phyloP scores from a whole-genome alignment of 2,113 vertebrate genomes.

The Catharus fuscescens region DNA sequence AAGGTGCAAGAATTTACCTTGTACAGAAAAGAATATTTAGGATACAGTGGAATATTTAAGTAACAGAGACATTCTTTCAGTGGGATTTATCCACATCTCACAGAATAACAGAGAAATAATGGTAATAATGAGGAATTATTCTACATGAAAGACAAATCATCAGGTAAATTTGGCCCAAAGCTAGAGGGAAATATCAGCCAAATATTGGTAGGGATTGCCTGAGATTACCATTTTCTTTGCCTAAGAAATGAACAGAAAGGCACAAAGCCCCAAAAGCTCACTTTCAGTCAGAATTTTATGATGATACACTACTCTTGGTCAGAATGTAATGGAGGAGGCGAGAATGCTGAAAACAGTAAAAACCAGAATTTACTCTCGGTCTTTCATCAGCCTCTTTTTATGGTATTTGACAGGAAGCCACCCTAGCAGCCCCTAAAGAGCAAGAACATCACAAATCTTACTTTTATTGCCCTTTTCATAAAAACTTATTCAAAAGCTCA shows the following conservation, averaged over 20 bases:
- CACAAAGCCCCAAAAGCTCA: neutral
- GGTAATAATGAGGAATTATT: neutral
- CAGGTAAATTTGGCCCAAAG: neutral
- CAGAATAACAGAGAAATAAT: neutral
- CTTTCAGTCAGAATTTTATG: neutral
- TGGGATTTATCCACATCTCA: neutral
- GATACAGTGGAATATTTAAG: neutral
- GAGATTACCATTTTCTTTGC: neutral
- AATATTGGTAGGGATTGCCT: neutral
- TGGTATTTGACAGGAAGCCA: slow-evolving; percentile 22
- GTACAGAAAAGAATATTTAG: neutral
- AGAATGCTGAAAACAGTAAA: neutral
- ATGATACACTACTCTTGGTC: neutral
- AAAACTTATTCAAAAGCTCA: neutral
- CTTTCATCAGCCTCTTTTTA: neutral
- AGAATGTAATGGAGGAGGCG: neutral
- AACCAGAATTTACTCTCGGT: neutral
- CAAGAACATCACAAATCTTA: neutral
- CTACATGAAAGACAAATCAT: neutral
- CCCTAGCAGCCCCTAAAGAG: neutral
- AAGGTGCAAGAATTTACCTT: neutral
- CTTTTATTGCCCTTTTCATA: slow-evolving; percentile 7
- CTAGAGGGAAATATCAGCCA: neutral
- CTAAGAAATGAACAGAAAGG: neutral
- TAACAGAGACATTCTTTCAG: neutral